Percentiles rank a stretch among this genome's conserved stretches.
These are phyloP conservation scores for Flexamia atlantica DNA, from an alignment of 2,888 invertebrate species.

Conservation along the genomic window DNA sequence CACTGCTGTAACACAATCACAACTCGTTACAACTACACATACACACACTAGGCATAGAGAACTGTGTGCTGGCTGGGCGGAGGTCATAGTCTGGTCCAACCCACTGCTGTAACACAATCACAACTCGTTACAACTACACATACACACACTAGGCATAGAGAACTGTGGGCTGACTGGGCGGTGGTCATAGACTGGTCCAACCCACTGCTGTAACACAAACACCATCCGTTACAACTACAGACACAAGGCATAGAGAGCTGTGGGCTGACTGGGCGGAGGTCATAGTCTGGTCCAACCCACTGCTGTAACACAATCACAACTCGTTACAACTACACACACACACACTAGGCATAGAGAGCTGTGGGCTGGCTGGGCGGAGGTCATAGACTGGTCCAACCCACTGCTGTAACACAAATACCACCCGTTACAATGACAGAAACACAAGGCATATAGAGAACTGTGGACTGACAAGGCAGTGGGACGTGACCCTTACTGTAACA, in stretches of 20 bases:
- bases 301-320: neutral
- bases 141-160: slow-evolving; percentile 45
- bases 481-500: too few species aligned
- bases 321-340: neutral
- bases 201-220: slow-evolving; percentile 1
- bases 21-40: neutral
- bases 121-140: too few species aligned
- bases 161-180: slow-evolving; percentile 26
- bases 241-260: neutral
- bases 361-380: slow-evolving; percentile 21
- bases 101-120: slow-evolving; percentile 5
- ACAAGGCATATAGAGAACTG: too few species aligned
- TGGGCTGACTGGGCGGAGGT: slow-evolving; percentile 19
- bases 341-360: neutral
- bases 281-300: slow-evolving; percentile 1
- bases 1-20: neutral
- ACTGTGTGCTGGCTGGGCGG: slow-evolving; percentile 83
- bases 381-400: slow-evolving; percentile 5
- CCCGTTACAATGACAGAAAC: too few species aligned
- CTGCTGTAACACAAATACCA: slow-evolving; percentile 17
- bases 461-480: too few species aligned
- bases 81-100: slow-evolving; percentile 15
- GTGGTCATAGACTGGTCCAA: slow-evolving; percentile 7
- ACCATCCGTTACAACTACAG: too few species aligned
- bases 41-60: slow-evolving; percentile 89